phyloP scores from a whole-genome alignment of 2,797 vertebrate species.

The Enteromius argenteus region DNA sequence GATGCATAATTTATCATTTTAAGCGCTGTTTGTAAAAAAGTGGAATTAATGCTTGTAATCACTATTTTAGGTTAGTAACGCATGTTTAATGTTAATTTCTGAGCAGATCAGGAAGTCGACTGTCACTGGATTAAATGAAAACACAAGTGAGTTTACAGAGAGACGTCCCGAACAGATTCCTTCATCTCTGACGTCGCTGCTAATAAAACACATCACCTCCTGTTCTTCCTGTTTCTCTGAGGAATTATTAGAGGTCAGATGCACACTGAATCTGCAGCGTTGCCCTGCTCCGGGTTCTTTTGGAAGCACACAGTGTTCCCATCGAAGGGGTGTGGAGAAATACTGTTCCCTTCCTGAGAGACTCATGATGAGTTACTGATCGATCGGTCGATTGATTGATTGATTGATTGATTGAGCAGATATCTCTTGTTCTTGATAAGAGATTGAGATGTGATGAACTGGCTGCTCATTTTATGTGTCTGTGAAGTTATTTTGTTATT shows the following conservation, averaged over 20 bases:
- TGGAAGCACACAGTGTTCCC: not conserved
- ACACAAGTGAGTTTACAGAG: not conserved
- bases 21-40: not conserved
- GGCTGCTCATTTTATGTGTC: too few species aligned
- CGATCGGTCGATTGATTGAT: not conserved
- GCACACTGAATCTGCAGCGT: not conserved
- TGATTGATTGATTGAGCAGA: not conserved
- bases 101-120: not conserved
- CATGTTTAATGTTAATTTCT: not conserved
- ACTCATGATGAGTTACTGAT: not conserved
- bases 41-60: not conserved
- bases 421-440: not conserved
- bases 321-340: conserved; percentile 15
- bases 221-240: conserved; percentile 1
- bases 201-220: not conserved
- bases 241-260: not conserved
- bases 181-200: not conserved
- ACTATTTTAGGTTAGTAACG: not conserved
- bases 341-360: conserved; percentile 16
- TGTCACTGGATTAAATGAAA: not conserved
- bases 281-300: conserved; percentile 7
- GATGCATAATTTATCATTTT: not conserved
- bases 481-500: too few species aligned
- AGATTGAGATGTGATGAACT: too few species aligned
- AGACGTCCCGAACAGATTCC: not conserved